phyloP scores from a whole-genome alignment of 2,888 invertebrate species.

The Deilephila porcellus region DNA sequence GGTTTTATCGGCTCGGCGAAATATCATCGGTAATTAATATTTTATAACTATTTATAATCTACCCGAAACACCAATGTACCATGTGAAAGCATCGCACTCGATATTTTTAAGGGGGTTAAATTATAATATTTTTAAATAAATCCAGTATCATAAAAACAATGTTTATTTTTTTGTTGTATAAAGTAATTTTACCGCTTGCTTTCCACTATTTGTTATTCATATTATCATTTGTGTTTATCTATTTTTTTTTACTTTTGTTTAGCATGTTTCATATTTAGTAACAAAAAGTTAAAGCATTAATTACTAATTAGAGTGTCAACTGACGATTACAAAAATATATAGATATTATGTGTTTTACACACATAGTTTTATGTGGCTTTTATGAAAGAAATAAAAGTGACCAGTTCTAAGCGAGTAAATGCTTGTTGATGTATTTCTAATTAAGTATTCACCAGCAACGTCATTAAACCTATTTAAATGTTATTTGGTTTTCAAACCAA shows the following conservation, averaged over 20 bases:
- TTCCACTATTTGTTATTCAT: too few relatives aligned
- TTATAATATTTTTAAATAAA: background rate
- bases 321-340: background rate
- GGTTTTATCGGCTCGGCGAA: background rate
- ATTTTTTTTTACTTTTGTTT: too few relatives aligned
- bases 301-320: too few relatives aligned
- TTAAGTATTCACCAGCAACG: background rate
- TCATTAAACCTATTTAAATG: background rate
- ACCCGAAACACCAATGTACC: background rate
- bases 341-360: too few relatives aligned
- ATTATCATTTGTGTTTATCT: too few relatives aligned
- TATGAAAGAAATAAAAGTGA: background rate
- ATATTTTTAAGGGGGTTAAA: background rate
- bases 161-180: too few relatives aligned
- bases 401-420: too few relatives aligned
- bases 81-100: background rate
- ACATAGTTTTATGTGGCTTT: too few relatives aligned
- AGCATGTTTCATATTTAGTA: too few relatives aligned
- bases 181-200: too few relatives aligned
- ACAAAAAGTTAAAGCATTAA: too few relatives aligned
- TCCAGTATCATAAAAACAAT: background rate
- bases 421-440: too few relatives aligned
- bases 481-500: background rate
- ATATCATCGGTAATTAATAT: constrained; percentile 3
- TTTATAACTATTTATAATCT: constrained; percentile 10